Conservation (phyloP, 1,140 invertebrate species). For the Mamestra configurata region DNA sequence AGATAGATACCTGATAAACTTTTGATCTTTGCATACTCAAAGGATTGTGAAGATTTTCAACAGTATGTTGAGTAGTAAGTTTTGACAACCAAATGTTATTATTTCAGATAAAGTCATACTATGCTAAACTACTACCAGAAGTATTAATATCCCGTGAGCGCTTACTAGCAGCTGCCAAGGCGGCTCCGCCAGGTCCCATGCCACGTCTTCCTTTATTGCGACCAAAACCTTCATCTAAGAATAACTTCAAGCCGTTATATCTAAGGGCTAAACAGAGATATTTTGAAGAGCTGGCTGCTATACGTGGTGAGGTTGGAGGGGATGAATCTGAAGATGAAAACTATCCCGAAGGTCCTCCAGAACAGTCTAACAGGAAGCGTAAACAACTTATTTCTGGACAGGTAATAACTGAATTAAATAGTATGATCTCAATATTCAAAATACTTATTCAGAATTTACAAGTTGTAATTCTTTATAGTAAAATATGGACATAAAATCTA, state of each 20-base stretch:
- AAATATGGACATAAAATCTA: no score
- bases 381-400: slow-evolving; percentile 68
- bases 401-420: slow-evolving; percentile 56
- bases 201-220: slow-evolving; percentile 72
- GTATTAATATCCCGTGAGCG: slow-evolving; percentile 80
- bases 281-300: slow-evolving; percentile 88
- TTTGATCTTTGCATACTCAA: neutral
- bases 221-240: slow-evolving; percentile 74
- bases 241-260: slow-evolving; percentile 78
- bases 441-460: no score
- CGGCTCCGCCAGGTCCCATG: slow-evolving; percentile 74
- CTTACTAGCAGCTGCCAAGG: slow-evolving; percentile 75
- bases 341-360: slow-evolving; percentile 90
- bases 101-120: slow-evolving; percentile 81
- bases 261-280: slow-evolving; percentile 82
- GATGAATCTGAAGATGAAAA: slow-evolving; percentile 92
- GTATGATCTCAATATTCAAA: neutral
- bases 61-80: neutral
- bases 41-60: neutral
- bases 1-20: neutral
- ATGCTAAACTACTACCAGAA: slow-evolving; percentile 83
- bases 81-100: slow-evolving; percentile 13
- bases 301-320: slow-evolving; percentile 89
- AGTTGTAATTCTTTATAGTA: no score
- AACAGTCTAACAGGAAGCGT: slow-evolving; percentile 71